These are phyloP conservation scores for Benthosema pterotum DNA, from an alignment of 2,797 vertebrate genomes.

Conservation along the genomic window DNA sequence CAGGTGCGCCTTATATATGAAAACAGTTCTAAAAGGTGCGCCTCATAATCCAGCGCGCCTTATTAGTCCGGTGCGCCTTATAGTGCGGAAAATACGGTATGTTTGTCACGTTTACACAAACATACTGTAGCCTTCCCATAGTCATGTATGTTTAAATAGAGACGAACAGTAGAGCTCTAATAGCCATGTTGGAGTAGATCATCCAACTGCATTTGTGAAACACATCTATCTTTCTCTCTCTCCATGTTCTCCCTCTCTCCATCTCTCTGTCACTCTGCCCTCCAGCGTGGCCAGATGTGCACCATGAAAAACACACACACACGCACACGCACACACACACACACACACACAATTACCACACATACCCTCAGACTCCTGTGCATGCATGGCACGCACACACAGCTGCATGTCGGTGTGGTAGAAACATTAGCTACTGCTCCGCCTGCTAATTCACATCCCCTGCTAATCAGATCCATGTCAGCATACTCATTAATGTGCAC, in stretches of 20 bases:
- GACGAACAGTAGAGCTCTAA: too few relatives aligned
- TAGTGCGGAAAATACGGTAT: too few relatives aligned
- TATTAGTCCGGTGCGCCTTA: too few relatives aligned
- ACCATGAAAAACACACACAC: constrained; percentile 2
- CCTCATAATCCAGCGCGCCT: too few relatives aligned
- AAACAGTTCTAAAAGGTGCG: too few relatives aligned
- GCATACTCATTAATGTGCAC: background rate
- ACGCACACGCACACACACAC: constrained; percentile 5
- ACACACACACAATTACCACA: constrained; percentile 4
- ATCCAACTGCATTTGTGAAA: too few relatives aligned
- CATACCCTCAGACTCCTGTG: background rate
- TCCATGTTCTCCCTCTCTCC: background rate
- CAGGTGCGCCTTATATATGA: too few relatives aligned
- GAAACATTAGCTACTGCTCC: constrained; percentile 2
- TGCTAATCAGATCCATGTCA: constrained; percentile 1
- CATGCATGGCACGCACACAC: background rate
- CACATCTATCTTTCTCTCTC: background rate
- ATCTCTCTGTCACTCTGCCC: background rate
- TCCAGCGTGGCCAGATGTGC: constrained; percentile 20
- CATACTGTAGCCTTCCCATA: too few relatives aligned
- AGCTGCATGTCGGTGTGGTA: background rate
- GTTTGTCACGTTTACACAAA: too few relatives aligned
- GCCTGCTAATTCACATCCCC: constrained; percentile 15
- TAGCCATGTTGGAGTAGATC: too few relatives aligned
- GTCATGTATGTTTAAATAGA: too few relatives aligned